phyloP scores from a whole-genome alignment of 2,113 vertebrate species.

The Nibea albiflora region DNA sequence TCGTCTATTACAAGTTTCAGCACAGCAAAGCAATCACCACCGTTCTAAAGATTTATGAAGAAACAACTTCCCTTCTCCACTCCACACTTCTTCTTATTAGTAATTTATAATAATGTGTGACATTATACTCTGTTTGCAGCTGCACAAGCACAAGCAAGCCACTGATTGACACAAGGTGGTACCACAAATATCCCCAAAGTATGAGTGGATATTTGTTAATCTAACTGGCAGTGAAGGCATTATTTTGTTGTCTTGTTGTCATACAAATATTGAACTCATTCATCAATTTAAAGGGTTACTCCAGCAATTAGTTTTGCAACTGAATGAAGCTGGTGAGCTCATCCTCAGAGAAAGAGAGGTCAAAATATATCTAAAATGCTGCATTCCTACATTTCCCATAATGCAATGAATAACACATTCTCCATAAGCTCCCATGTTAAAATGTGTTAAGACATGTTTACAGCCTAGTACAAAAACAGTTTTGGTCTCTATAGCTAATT shows the following conservation, averaged over 20 bases:
- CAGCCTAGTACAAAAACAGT: too few relatives aligned
- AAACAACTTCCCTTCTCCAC: background rate
- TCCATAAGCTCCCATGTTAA: too few relatives aligned
- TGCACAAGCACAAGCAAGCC: background rate
- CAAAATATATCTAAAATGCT: background rate
- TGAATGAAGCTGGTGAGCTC: background rate
- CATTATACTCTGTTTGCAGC: background rate
- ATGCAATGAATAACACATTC: background rate
- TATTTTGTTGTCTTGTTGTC: background rate
- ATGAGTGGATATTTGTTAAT: background rate
- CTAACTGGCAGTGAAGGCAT: conserved; percentile 14
- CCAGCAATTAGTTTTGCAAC: background rate
- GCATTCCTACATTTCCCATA: background rate
- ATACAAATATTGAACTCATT: background rate
- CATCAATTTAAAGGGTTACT: background rate
- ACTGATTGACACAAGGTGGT: conserved; percentile 12
- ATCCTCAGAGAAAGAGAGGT: background rate
- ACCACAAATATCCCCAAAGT: background rate
- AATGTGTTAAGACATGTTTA: too few relatives aligned
- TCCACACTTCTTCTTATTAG: conserved; percentile 1
- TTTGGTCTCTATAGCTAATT: too few relatives aligned
- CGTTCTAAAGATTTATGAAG: background rate
- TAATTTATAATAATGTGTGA: conserved; percentile 11
- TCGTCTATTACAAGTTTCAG: conserved; percentile 15
- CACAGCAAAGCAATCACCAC: conserved; percentile 15